Conservation (phyloP, 1,140 invertebrate species). For the Drosophila melanica region DNA sequence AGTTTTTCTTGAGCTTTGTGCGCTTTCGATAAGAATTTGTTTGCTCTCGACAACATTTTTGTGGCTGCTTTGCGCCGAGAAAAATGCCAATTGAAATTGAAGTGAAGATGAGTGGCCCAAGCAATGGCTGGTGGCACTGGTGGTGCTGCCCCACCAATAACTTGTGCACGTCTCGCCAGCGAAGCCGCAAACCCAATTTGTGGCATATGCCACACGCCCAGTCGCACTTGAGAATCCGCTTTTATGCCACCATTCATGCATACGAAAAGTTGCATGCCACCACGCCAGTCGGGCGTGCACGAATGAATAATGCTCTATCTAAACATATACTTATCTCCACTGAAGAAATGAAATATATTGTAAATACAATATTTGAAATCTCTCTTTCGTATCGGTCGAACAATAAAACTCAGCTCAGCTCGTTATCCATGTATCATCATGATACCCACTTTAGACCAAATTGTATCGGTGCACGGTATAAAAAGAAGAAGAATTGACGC, state of each 20-base stretch:
- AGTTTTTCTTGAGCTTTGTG: slow-evolving; percentile 60
- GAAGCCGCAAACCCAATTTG: slow-evolving; percentile 71
- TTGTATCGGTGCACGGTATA: too few species aligned
- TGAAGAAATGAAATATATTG: too few species aligned
- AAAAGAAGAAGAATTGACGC: slow-evolving; percentile 16
- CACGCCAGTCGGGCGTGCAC: too few species aligned
- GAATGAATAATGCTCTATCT: too few species aligned
- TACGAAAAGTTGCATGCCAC: slow-evolving; percentile 50
- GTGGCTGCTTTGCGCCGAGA: slow-evolving; percentile 58
- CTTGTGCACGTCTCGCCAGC: slow-evolving; percentile 54
- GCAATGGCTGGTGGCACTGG: neutral
- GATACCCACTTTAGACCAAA: too few species aligned
- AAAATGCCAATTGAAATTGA: slow-evolving; percentile 80
- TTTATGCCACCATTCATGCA: slow-evolving; percentile 57
- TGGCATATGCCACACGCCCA: slow-evolving; percentile 24
- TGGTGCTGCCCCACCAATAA: slow-evolving; percentile 48
- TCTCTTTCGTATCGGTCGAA: too few species aligned
- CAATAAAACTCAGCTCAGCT: too few species aligned
- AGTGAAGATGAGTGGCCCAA: slow-evolving; percentile 65
- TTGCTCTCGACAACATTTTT: slow-evolving; percentile 73
- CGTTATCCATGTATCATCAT: too few species aligned
- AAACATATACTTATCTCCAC: too few species aligned
- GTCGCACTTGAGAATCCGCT: slow-evolving; percentile 35
- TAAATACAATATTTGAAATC: too few species aligned
- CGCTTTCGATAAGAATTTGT: slow-evolving; percentile 75